phyloP scores from a whole-genome alignment of 2,888 invertebrate genomes.

The Microplitis deprimator region DNA sequence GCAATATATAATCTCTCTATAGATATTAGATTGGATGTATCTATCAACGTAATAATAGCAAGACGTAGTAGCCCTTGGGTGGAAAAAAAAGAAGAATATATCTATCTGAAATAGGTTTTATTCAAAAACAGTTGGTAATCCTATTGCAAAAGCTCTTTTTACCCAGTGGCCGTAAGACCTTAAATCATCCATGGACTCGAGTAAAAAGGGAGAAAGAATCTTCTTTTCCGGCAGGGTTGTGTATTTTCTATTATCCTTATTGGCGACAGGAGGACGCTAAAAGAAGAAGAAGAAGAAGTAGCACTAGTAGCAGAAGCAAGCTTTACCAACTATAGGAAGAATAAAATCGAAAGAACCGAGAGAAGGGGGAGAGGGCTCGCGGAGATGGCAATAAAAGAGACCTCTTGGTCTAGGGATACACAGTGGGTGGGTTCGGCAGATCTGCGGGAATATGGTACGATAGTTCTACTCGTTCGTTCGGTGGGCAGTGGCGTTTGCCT shows the following conservation, averaged over 20 bases:
- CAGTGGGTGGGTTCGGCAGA: slow-evolving; percentile 38
- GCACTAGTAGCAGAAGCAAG: background rate
- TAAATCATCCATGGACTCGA: slow-evolving; percentile 33
- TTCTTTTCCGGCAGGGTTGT: slow-evolving; percentile 34
- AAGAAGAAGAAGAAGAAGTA: slow-evolving; percentile 26
- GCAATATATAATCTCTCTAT: background rate
- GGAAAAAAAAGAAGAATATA: background rate
- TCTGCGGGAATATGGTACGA: slow-evolving; percentile 44
- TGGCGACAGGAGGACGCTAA: slow-evolving; percentile 42
- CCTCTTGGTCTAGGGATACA: slow-evolving; percentile 37
- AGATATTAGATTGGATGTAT: background rate
- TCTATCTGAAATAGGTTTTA: slow-evolving; percentile 12
- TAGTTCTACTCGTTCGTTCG: slow-evolving; percentile 42
- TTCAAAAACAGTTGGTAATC: slow-evolving; percentile 23
- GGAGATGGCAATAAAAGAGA: slow-evolving; percentile 29
- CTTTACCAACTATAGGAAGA: background rate
- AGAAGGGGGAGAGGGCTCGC: slow-evolving; percentile 21
- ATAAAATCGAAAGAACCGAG: slow-evolving; percentile 6
- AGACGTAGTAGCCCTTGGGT: background rate
- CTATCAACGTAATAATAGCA: background rate
- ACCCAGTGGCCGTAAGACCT: slow-evolving; percentile 14
- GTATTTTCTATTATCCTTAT: slow-evolving; percentile 54
- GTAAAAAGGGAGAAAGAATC: slow-evolving; percentile 37
- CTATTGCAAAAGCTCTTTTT: slow-evolving; percentile 31
- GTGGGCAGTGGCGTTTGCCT: slow-evolving; percentile 55